phyloP scores from a whole-genome alignment of 2,113 vertebrate species.

The Peromyscus californicus region DNA sequence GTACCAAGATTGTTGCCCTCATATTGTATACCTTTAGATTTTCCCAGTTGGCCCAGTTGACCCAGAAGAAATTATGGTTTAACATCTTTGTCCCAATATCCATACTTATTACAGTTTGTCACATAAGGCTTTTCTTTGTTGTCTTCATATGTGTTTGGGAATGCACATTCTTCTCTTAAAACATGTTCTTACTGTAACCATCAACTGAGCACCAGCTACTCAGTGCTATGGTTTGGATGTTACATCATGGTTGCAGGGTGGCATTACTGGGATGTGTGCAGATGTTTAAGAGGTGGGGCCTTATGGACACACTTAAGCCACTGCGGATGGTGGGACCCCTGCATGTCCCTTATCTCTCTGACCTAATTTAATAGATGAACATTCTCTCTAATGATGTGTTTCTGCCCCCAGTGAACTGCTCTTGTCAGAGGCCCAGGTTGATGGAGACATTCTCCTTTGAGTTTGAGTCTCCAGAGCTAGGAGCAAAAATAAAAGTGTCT shows the following conservation, averaged over 20 bases:
- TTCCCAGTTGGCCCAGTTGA: neutral
- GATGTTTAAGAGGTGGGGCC: neutral
- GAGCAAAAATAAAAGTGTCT: neutral
- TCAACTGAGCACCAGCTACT: neutral
- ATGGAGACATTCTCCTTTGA: neutral
- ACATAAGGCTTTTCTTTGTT: neutral
- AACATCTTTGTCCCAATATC: neutral
- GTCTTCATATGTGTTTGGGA: neutral
- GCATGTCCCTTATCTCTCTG: neutral
- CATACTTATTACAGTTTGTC: neutral
- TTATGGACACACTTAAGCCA: neutral
- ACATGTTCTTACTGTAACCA: neutral
- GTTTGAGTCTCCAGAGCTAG: neutral
- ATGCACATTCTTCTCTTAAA: neutral
- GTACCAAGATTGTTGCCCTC: neutral
- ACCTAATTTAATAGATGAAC: neutral
- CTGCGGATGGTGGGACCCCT: neutral
- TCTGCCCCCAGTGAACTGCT: neutral
- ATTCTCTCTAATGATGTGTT: neutral
- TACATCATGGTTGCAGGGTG: neutral
- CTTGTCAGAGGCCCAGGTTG: neutral
- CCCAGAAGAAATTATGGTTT: neutral
- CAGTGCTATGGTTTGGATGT: neutral
- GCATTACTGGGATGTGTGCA: neutral
- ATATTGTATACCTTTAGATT: neutral